phyloP scores from a whole-genome alignment of 1,140 invertebrate genomes.

The Tribolium madens region DNA sequence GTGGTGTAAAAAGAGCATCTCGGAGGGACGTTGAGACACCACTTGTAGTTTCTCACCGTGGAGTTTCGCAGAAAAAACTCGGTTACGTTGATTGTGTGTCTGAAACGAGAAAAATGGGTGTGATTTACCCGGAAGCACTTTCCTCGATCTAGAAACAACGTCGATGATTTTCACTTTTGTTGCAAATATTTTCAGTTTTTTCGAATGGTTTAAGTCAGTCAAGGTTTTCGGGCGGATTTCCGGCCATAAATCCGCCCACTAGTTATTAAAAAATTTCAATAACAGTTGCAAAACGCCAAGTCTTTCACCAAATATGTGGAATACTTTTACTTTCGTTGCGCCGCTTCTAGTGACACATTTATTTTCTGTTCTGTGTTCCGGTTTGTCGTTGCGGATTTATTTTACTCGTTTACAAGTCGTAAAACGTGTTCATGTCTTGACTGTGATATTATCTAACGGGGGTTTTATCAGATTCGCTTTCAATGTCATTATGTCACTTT shows the following conservation, averaged over 20 bases:
- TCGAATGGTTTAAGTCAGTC: not conserved
- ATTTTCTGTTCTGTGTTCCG: not conserved
- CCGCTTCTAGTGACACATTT: not conserved
- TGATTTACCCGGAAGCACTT: not conserved
- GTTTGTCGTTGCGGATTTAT: not conserved
- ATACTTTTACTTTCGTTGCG: not conserved
- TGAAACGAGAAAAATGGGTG: conserved; percentile 62
- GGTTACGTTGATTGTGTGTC: conserved; percentile 71
- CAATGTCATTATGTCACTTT: not conserved
- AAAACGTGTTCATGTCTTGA: not conserved
- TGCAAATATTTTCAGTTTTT: not conserved
- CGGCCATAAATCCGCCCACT: too few species aligned
- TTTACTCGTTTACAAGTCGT: not conserved
- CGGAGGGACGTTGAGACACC: conserved; percentile 78
- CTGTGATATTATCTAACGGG: not conserved
- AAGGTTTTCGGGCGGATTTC: not conserved
- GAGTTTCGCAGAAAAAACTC: conserved; percentile 73
- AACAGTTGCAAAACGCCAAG: not conserved
- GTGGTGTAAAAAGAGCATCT: conserved; percentile 74
- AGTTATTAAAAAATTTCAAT: not conserved
- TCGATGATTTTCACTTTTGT: not conserved
- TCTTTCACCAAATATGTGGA: conserved; percentile 16
- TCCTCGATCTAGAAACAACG: not conserved
- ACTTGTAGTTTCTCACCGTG: conserved; percentile 74
- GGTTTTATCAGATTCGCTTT: not conserved